A percentile compares a stretch with the other conserved stretches of the same genome.
Evolutionary conservation across 2,113 vertebrate species (phyloP).

Genomic region (Elanoides forficatus): DNA sequence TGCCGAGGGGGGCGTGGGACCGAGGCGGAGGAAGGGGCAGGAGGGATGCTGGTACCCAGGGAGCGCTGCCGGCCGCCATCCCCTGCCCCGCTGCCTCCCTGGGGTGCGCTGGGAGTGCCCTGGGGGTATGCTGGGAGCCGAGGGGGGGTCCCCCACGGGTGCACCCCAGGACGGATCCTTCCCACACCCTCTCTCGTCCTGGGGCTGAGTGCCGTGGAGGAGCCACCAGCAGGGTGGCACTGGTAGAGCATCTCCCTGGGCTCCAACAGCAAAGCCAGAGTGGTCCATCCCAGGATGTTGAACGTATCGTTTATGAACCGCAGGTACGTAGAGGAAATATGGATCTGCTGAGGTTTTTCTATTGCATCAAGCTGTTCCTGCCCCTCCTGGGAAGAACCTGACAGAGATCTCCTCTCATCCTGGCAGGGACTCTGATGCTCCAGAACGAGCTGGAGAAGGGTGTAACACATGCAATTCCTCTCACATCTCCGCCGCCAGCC

Average conservation of each 20-base stretch:
- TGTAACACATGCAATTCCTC: fast-evolving
- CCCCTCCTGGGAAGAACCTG: not conserved
- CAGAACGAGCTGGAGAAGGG: not conserved
- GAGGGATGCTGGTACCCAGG: not conserved
- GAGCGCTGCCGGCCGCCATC: fast-evolving
- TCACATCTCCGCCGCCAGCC: not conserved
- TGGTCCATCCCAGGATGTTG: not conserved
- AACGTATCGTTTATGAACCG: fast-evolving
- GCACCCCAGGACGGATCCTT: fast-evolving
- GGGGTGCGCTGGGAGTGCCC: not conserved
- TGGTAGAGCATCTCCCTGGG: fast-evolving
- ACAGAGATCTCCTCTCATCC: not conserved
- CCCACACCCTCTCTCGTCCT: fast-evolving
- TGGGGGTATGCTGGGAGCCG: fast-evolving
- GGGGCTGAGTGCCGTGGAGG: not conserved
- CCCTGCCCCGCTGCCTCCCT: fast-evolving
- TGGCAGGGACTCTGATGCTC: not conserved
- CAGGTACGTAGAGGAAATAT: fast-evolving
- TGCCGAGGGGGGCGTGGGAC: not conserved
- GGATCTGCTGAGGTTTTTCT: not conserved
- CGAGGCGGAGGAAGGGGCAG: fast-evolving
- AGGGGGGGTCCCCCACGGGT: fast-evolving
- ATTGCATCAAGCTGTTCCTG: not conserved
- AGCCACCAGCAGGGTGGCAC: fast-evolving
- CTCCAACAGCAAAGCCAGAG: not conserved